A percentile compares a stretch with the other conserved stretches of the same genome.
phyloP scores from a whole-genome alignment of 2,797 vertebrate species.

The Moxostoma hubbsi region DNA sequence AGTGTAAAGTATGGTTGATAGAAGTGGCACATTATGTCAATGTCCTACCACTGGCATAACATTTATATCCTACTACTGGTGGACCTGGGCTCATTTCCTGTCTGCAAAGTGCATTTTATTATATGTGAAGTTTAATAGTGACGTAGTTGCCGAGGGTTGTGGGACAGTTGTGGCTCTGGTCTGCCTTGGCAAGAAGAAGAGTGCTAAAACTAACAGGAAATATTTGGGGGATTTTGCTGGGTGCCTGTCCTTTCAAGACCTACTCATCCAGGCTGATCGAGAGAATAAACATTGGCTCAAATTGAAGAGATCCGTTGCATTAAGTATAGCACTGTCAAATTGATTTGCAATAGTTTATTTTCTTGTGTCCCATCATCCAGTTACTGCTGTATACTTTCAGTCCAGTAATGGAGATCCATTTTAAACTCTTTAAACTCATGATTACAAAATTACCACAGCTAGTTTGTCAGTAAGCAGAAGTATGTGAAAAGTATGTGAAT shows the following conservation, averaged over 20 bases:
- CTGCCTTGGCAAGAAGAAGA: conserved; percentile 46
- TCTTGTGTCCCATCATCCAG: neutral
- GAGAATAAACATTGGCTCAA: conserved; percentile 40
- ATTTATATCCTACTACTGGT: too few species aligned
- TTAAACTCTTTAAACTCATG: too few species aligned
- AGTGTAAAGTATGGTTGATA: neutral
- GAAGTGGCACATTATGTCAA: too few species aligned
- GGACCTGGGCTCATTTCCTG: too few species aligned
- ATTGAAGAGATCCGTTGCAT: conserved; percentile 43
- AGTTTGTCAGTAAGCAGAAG: too few species aligned
- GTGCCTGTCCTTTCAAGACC: conserved; percentile 28
- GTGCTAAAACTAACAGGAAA: conserved; percentile 70
- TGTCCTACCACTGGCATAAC: too few species aligned
- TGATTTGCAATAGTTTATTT: conserved; percentile 30
- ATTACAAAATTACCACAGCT: too few species aligned
- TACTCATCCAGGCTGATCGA: conserved; percentile 33
- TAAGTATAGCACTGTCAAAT: conserved; percentile 17
- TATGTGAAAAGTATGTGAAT: too few species aligned
- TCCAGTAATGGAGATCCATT: neutral
- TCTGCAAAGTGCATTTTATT: too few species aligned
- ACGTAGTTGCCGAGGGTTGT: neutral
- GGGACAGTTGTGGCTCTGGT: conserved; percentile 8
- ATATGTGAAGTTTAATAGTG: too few species aligned
- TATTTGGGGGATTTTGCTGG: conserved; percentile 65
- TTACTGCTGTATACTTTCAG: conserved; percentile 9